A percentile compares a stretch with the other conserved stretches of the same genome.
Evolutionary conservation across 2,888 invertebrate species (phyloP).

Genomic region (Pollenia griseotomentosa): DNA sequence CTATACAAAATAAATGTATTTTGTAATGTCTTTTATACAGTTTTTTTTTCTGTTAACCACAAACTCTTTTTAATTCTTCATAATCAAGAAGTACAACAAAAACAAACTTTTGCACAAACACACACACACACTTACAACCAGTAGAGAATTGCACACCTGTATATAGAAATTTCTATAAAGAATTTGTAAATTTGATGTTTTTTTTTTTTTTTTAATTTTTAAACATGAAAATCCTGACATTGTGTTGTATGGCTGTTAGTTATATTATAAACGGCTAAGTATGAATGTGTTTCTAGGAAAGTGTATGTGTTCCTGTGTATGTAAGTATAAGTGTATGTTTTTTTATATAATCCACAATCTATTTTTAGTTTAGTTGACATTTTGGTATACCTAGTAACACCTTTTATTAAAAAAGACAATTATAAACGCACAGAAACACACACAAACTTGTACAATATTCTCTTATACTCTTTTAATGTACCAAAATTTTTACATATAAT

Average conservation of each 20-base stretch:
- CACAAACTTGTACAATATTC: not conserved
- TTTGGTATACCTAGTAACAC: slow-evolving; percentile 60
- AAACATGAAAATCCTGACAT: slow-evolving; percentile 15
- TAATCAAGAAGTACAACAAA: too few species aligned
- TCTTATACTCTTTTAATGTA: not conserved
- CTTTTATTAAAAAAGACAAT: slow-evolving; percentile 49
- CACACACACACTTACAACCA: not conserved
- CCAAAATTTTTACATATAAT: not conserved
- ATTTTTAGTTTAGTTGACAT: slow-evolving; percentile 66
- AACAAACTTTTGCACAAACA: too few species aligned
- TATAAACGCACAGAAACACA: slow-evolving; percentile 10
- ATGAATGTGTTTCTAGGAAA: not conserved
- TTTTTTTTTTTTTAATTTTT: slow-evolving; percentile 1
- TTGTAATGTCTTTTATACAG: not conserved
- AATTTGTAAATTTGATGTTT: not conserved
- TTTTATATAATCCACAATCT: slow-evolving; percentile 33
- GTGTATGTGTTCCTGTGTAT: not conserved
- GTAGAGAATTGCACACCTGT: slow-evolving; percentile 30
- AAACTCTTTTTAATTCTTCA: not conserved
- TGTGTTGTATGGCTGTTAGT: slow-evolving; percentile 6
- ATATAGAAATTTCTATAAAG: slow-evolving; percentile 31
- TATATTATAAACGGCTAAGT: not conserved
- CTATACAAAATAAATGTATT: slow-evolving; percentile 1
- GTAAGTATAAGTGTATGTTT: slow-evolving; percentile 5
- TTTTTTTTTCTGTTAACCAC: slow-evolving; percentile 16